Base-by-base conservation (phyloP, 1,140 invertebrate species). In the Platyura marginata region DNA sequence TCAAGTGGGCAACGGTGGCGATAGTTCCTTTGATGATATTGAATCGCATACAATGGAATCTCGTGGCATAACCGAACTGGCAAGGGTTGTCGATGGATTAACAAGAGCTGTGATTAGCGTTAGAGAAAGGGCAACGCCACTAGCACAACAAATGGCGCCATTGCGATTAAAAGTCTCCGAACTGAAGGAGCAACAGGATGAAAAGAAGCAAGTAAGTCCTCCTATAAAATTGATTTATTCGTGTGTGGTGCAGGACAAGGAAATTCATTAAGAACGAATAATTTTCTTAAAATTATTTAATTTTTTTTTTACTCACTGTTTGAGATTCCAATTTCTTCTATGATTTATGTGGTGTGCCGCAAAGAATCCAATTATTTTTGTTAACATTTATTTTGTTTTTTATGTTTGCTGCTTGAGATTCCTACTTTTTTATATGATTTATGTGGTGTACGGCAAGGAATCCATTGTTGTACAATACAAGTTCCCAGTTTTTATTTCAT, bases 1-100 rank as follows among this genome's bases (percentile, higher is more conserved):
- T 41, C 35, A 29, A 39, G 43, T 49, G 3, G n/a, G 34, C 10
- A 42, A 45, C 21, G 33, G 42, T 16, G 45, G 48, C 33, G 29
- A 40, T 3, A 23, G 21, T 25, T 23, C 21, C 6, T 21, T 43
- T n/a, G 41, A 43, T 19, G 21, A 15, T 32, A 19, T 34, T n/a
- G 9, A 22, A 1, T 39, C 42, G 42, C 35, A 11, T 44, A 34
- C 1, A 32, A 21, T 35, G 3, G 44, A 45, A 11, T 15, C 11
- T 6, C 36, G 29, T 9, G 43, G 37, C 19, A 21, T 44, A n/a
- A 44, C 43, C 1, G 43, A 44, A 13, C 19, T 44, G 20, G 23
- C 36, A 5, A 34, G 43, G 13, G 11, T 44, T 21, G 43, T 44
- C 23, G 43, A 44, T 4, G 43, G 43, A 18, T 41, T 45, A 20